Evolutionary conservation across 2,888 invertebrate genomes (phyloP).

Genomic region (Aleiodes alternator): DNA sequence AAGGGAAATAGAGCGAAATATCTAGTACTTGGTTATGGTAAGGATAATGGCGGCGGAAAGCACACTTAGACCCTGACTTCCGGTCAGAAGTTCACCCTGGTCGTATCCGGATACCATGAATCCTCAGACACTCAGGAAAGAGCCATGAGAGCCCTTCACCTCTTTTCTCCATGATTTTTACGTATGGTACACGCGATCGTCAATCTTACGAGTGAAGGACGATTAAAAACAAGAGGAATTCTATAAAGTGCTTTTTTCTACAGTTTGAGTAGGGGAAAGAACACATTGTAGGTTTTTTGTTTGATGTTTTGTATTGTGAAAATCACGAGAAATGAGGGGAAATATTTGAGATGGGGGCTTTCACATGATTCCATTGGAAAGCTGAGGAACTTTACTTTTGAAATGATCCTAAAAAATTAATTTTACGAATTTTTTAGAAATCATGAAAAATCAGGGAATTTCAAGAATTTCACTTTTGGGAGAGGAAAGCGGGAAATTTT

Average conservation of each 20-base stretch:
- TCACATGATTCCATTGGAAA: no score
- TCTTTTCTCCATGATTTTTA: slow-evolving; percentile 40
- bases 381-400: no score
- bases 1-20: slow-evolving; percentile 32
- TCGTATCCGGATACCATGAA: slow-evolving; percentile 66
- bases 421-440: no score
- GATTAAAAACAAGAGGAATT: slow-evolving; percentile 15
- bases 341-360: no score
- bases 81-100: slow-evolving; percentile 61
- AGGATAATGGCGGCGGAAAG: slow-evolving; percentile 70
- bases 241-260: slow-evolving; percentile 24
- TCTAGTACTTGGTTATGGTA: background rate
- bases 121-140: slow-evolving; percentile 52
- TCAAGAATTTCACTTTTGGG: no score
- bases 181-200: slow-evolving; percentile 45
- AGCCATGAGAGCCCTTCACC: slow-evolving; percentile 31
- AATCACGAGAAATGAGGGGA: no score
- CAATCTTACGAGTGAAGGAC: slow-evolving; percentile 46
- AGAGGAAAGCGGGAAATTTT: no score
- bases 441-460: no score
- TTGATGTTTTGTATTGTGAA: no score
- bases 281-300: no score
- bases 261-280: no score
- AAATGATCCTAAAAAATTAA: no score
- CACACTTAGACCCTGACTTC: slow-evolving; percentile 68